Evolutionary conservation across 2,888 invertebrate genomes (phyloP).

Genomic region (Rotaria magnacalcarata): DNA sequence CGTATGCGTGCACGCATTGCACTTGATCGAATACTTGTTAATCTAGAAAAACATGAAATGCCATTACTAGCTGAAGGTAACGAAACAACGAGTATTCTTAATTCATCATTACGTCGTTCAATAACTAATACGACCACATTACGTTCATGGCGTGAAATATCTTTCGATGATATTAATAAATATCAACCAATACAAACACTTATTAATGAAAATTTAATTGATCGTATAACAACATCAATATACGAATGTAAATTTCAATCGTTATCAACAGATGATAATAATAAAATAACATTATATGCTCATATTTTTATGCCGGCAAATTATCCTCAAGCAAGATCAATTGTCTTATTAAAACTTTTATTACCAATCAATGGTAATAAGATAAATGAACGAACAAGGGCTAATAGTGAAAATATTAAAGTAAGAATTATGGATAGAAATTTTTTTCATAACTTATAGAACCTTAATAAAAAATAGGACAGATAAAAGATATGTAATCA

Average conservation of each 20-base stretch:
- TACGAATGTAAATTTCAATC: slow-evolving; percentile 33
- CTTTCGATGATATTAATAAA: slow-evolving; percentile 15
- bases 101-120: neutral
- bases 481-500: no score
- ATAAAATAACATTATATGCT: neutral
- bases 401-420: slow-evolving; percentile 18
- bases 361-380: neutral
- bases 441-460: no score
- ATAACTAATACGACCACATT: neutral
- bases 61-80: slow-evolving; percentile 33
- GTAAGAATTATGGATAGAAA: neutral
- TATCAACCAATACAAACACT: neutral
- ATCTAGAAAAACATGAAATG: neutral
- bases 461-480: no score
- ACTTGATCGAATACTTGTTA: slow-evolving; percentile 10
- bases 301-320: neutral
- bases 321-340: slow-evolving; percentile 12
- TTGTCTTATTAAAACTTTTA: neutral
- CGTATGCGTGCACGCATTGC: slow-evolving; percentile 24
- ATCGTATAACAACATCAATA: neutral
- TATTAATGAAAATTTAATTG: neutral
- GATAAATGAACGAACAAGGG: neutral
- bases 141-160: slow-evolving; percentile 6
- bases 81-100: slow-evolving; percentile 1
- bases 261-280: neutral